Conservation (phyloP, 2,888 invertebrate genomes). For the Lasioglossum villosulum region DNA sequence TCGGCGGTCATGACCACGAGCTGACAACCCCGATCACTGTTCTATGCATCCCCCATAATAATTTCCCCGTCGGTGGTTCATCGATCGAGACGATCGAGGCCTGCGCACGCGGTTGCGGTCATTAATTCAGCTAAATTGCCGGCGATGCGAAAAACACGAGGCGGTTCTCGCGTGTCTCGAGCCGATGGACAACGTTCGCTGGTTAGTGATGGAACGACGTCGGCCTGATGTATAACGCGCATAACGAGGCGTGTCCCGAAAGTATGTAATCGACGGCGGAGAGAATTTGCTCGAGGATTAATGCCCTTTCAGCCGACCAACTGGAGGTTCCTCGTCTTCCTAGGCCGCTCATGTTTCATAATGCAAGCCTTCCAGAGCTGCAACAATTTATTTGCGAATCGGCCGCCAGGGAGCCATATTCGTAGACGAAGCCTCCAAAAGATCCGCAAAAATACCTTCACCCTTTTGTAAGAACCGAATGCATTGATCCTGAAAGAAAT, state of each 20-base stretch:
- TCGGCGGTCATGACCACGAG: conserved; percentile 10
- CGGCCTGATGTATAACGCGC: conserved; percentile 50
- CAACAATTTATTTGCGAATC: conserved; percentile 29
- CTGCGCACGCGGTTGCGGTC: conserved; percentile 47
- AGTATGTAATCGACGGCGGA: conserved; percentile 55
- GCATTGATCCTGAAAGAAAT: not conserved
- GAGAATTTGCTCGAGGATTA: conserved; percentile 61
- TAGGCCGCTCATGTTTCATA: conserved; percentile 57
- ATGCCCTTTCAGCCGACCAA: conserved; percentile 57
- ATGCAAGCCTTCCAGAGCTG: conserved; percentile 26
- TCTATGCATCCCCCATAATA: conserved; percentile 33
- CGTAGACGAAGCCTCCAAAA: too few relatives aligned
- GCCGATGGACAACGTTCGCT: conserved; percentile 17
- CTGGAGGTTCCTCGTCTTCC: conserved; percentile 60
- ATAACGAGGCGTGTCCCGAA: conserved; percentile 60
- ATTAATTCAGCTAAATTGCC: conserved; percentile 56
- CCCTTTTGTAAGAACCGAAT: too few relatives aligned
- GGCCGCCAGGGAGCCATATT: too few relatives aligned
- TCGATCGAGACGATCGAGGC: conserved; percentile 30
- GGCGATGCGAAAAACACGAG: conserved; percentile 36
- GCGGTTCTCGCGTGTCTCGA: conserved; percentile 22
- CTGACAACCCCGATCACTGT: conserved; percentile 3
- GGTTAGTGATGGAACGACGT: conserved; percentile 32
- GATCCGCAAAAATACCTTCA: too few relatives aligned
- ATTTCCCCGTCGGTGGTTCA: conserved; percentile 43